These are phyloP conservation scores for Numida meleagris DNA, from an alignment of 2,113 vertebrate species.

Conservation along the genomic window DNA sequence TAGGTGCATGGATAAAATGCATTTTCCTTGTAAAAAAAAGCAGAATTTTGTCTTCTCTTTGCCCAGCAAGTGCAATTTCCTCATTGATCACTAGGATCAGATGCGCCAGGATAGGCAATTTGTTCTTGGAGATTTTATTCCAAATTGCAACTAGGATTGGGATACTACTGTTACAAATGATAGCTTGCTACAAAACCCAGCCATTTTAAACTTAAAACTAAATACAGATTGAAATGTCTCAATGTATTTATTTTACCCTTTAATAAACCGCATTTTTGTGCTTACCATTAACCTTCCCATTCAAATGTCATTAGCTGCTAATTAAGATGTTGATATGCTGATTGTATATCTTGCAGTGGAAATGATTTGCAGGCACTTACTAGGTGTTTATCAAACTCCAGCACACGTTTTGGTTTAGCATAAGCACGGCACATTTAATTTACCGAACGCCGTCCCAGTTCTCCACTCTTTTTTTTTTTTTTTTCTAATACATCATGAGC, in stretches of 20 bases:
- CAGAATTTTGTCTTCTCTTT: not conserved
- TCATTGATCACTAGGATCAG: not conserved
- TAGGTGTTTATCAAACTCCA: slow-evolving; percentile 76
- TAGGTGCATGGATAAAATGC: not conserved
- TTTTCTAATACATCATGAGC: slow-evolving; percentile 49
- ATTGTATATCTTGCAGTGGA: slow-evolving; percentile 73
- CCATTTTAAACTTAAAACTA: slow-evolving; percentile 35
- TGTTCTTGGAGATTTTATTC: not conserved
- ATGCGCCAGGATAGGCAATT: not conserved
- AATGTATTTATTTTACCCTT: slow-evolving; percentile 36
- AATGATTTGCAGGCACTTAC: slow-evolving; percentile 74
- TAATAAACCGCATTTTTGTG: slow-evolving; percentile 43
- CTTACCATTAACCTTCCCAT: slow-evolving; percentile 74
- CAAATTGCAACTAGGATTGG: not conserved
- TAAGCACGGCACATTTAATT: slow-evolving; percentile 68
- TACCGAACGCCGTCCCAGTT: slow-evolving; percentile 63
- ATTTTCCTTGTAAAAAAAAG: not conserved
- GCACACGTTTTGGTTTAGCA: slow-evolving; percentile 68
- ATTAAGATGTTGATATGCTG: slow-evolving; percentile 81
- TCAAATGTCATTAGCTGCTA: slow-evolving; percentile 78
- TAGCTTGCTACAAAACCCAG: not conserved
- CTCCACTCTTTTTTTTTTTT: slow-evolving; percentile 54
- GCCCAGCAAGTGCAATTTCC: not conserved
- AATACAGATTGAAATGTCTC: slow-evolving; percentile 24
- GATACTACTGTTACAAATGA: not conserved